Base-by-base conservation (phyloP, 2,888 invertebrate species). In the Fragum sueziense region DNA sequence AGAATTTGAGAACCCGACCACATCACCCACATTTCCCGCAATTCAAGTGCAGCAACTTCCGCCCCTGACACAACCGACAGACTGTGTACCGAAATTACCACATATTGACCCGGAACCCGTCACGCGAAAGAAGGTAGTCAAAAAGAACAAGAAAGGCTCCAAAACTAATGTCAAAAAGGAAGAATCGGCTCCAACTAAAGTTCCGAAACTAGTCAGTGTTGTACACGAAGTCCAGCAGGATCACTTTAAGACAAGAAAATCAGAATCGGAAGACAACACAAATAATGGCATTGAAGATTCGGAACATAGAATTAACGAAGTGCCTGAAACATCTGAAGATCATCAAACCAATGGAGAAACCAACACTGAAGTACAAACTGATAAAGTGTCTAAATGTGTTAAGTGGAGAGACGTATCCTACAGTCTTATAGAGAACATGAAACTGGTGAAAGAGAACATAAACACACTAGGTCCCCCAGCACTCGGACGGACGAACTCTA, bases 31-130 rank as follows among this genome's bases (percentile, higher is more conserved):
- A 14, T 52, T 76, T 20, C 84, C 84, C 1, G 27, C 79, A 1
- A 79, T 84, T 57, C 68, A 80, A 34, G 84, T 84, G 2, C 84
- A 84, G 37, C 84, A 84, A 22, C 74, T 84, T 27, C 84, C 84
- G 11, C 84, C 84, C 9, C 31, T 84, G 2, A 34, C 22, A 22
- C 22, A 70, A n/a, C 51, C 61, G 1, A 51, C 62, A 27, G 65
- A 41, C 27, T 25, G 22, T 1, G 22, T 70, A 57, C 65, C 65
- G 25, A 65, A n/a, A 22, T 34, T 65, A 3, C 65, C 65, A 22
- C 22, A 65, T 41, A 65, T 65, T n/a, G 11, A 65, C 31, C 9
- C 41, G 22, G 65, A 41, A 41, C 41, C 37, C 20, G 25, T 41
- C 6, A 65, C 22, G 6, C 14, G 14, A 22, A 65, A 20, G 22